Evolutionary conservation across 2,888 invertebrate genomes (phyloP).

Genomic region (Harpalus rufipes): DNA sequence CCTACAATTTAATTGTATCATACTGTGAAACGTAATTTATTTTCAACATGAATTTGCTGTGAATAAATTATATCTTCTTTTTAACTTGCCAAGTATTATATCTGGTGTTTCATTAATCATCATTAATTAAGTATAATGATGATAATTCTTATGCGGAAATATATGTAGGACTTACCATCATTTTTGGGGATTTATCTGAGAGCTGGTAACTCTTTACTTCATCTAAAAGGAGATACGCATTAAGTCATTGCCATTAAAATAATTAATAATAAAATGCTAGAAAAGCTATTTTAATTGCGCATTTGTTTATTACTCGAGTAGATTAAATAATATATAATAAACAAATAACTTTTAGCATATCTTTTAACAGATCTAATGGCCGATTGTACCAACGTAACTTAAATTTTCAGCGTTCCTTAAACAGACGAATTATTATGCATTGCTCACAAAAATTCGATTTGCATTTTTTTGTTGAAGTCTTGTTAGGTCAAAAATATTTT

Average conservation of each 20-base stretch:
- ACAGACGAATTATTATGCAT: too few species aligned
- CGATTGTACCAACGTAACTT: too few species aligned
- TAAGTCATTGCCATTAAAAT: background rate
- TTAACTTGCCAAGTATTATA: background rate
- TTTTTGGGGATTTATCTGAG: conserved; percentile 45
- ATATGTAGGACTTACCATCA: conserved; percentile 53
- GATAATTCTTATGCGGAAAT: background rate
- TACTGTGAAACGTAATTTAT: background rate
- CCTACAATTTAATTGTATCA: background rate
- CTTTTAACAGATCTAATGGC: too few species aligned
- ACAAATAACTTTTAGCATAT: too few species aligned
- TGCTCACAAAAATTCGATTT: too few species aligned
- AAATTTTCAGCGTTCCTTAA: too few species aligned
- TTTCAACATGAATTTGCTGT: background rate
- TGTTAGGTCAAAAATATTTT: too few species aligned
- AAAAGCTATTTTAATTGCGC: background rate
- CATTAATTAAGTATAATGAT: too few species aligned
- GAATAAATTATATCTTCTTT: background rate
- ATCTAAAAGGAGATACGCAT: background rate
- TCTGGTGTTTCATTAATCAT: too few species aligned
- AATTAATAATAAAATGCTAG: background rate
- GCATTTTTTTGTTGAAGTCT: too few species aligned
- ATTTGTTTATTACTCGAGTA: background rate
- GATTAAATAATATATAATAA: too few species aligned
- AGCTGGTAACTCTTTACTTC: conserved; percentile 56